These are phyloP conservation scores for Pipa parva DNA, from an alignment of 2,113 vertebrate genomes.

Conservation along the genomic window DNA sequence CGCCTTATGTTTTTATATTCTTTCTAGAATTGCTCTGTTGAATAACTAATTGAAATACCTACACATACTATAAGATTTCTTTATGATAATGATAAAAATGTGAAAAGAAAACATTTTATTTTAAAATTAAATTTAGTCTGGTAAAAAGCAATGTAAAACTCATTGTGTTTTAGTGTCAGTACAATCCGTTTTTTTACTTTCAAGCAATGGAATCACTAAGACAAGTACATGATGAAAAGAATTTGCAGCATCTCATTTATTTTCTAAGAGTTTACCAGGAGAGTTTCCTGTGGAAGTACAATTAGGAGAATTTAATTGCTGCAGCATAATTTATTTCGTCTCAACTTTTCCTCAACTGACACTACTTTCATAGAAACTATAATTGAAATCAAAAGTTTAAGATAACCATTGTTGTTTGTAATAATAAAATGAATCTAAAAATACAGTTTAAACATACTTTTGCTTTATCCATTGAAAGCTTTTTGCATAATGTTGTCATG, in stretches of 20 bases:
- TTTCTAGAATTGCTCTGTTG: too few species aligned
- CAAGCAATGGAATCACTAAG: not conserved
- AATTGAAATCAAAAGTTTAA: constrained; percentile 8
- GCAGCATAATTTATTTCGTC: constrained; percentile 25
- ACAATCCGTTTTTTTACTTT: constrained; percentile 6
- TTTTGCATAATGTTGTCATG: too few species aligned
- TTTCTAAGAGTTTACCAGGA: constrained; percentile 4
- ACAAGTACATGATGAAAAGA: constrained; percentile 27
- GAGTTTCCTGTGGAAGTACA: constrained; percentile 24
- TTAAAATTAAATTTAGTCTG: too few species aligned
- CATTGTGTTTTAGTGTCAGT: too few species aligned
- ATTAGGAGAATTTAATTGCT: constrained; percentile 34
- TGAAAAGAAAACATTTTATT: too few species aligned
- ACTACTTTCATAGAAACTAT: constrained; percentile 22
- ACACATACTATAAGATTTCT: too few species aligned
- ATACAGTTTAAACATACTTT: constrained; percentile 18
- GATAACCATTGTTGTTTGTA: constrained; percentile 19
- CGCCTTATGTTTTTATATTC: too few species aligned
- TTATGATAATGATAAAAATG: too few species aligned
- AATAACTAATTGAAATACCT: too few species aligned
- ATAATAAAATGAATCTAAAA: constrained; percentile 19
- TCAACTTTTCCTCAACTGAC: constrained; percentile 9
- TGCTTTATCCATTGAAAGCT: not conserved
- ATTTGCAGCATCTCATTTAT: constrained; percentile 23
- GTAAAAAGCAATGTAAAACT: too few species aligned